Conservation (phyloP, 2,797 vertebrate species). For the Syngnathus acus region DNA sequence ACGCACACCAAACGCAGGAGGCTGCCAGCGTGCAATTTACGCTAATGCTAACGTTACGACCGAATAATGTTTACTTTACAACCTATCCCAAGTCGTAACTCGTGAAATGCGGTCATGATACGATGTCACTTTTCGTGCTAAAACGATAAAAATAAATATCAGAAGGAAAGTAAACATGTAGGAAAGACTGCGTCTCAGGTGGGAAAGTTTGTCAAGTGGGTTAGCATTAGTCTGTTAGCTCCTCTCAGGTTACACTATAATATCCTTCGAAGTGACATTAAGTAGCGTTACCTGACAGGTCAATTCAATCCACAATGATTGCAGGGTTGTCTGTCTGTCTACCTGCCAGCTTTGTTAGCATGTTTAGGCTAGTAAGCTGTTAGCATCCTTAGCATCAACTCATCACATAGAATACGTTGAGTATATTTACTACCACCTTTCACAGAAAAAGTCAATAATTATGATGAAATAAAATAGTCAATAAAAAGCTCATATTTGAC, state of each 20-base stretch:
- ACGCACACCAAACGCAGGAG: neutral
- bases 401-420: neutral
- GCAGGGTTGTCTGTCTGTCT: neutral
- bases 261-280: neutral
- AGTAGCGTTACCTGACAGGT: neutral
- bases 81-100: neutral
- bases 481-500: neutral
- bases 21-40: neutral
- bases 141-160: neutral
- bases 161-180: neutral
- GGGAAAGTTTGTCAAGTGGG: neutral
- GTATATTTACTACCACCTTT: neutral
- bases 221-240: conserved; percentile 1
- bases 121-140: neutral
- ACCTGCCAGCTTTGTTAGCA: neutral
- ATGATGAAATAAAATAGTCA: neutral
- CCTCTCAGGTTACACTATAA: neutral
- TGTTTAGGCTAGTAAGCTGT: neutral
- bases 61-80: neutral
- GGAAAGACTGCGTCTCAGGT: neutral
- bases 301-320: neutral
- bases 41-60: neutral
- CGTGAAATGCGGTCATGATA: neutral
- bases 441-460: neutral
- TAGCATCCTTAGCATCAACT: neutral